Conservation (phyloP, 2,113 vertebrate species). For the Apistogramma diplotaenia region DNA sequence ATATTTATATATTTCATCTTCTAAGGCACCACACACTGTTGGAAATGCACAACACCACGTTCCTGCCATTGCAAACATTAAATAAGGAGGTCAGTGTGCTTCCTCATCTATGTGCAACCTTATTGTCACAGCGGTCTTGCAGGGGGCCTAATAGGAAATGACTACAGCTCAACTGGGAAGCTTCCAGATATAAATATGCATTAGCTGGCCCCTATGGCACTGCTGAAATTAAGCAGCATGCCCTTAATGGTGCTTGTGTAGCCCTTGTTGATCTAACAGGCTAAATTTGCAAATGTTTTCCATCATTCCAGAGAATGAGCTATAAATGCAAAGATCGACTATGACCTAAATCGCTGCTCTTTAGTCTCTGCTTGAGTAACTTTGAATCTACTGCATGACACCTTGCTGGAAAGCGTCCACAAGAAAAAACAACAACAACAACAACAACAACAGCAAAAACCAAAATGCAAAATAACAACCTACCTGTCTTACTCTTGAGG, state of each 20-base stretch:
- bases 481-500: neutral
- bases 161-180: conserved; percentile 18
- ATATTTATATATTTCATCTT: conserved; percentile 22
- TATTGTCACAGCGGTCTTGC: neutral
- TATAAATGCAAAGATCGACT: neutral
- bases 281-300: neutral
- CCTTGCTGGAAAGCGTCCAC: neutral
- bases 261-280: neutral
- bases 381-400: neutral
- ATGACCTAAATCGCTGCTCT: neutral
- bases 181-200: conserved; percentile 23
- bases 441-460: neutral
- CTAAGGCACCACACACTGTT: conserved; percentile 29
- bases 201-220: neutral
- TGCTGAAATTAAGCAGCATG: conserved; percentile 11
- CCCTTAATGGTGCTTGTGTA: neutral
- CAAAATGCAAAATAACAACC: neutral
- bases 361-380: neutral
- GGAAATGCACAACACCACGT: conserved; percentile 12
- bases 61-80: neutral
- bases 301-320: neutral
- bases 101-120: conserved; percentile 21
- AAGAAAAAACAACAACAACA: neutral
- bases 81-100: conserved; percentile 33
- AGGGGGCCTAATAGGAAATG: conserved; percentile 15